Base-by-base conservation (phyloP, 2,113 vertebrate species). In the Barbus barbus region DNA sequence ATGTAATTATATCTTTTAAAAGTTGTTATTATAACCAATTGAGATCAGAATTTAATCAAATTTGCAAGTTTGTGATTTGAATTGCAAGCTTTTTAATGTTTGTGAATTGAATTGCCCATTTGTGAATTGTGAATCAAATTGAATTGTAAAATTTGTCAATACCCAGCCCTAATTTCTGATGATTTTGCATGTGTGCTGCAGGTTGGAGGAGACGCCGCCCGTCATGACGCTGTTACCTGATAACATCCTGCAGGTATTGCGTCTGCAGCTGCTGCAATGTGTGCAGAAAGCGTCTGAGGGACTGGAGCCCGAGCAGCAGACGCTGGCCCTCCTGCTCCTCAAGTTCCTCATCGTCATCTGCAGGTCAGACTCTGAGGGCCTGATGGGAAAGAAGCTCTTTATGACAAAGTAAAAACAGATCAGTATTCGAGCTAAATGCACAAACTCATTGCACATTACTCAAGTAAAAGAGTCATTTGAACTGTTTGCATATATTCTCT, bases 311-410 rank as follows among this genome's bases (percentile, higher is more conserved):
- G 96, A 98, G 86, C 98, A 99, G 81, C 98, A 98, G 88, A 91
- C 95, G 51, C 90, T 99, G 72, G 95, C 97, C 1, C 88, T 99
- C 89, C 89, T 98, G 60, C 96, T 99, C 73, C 96, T 99, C 86
- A 99, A 99, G 86, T 98, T 99, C 92, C 97, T 99, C 85, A 99
- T 98, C 88, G 94, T 99, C 90, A 94, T 97, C 91, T 98, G 97
- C 97, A 97, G 98, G 98, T 99, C 90, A 87, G 86, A 63, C 41
- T 22, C 56, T 12, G 9, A 22, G n/a, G 14, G 7, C 1, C 72
- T 75, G 72, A 28, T 48, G 72, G 16, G 44, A 75, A 14, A 22
- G 18, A 69, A 38, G 53, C 7, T 0, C 65, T n/a, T 5, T 22
- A 22, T 69, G 33, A 22, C 33, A 5, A 38, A 69, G 65, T 12